Percentiles rank a stretch among this genome's conserved stretches.
phyloP scores from a whole-genome alignment of 2,797 vertebrate genomes.

The Acanthurus lineatus region DNA sequence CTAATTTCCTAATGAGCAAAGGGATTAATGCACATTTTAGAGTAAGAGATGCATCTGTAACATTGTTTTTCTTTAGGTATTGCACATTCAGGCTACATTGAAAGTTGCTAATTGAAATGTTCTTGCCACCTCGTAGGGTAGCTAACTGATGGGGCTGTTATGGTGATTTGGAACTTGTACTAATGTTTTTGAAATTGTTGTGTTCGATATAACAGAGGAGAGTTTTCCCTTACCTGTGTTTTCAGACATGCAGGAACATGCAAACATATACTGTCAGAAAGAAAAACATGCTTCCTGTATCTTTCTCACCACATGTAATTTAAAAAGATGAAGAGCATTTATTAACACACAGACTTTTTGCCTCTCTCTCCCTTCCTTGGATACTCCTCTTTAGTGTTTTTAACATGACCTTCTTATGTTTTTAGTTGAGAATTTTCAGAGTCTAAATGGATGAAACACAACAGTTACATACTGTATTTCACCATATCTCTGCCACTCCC shows the following conservation, averaged over 20 bases:
- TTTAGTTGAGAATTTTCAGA: conserved; percentile 24
- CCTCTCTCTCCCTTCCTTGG: conserved; percentile 15
- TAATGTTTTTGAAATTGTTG: too few species aligned
- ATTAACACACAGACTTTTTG: conserved; percentile 47
- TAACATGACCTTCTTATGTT: not conserved
- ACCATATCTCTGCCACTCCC: conserved; percentile 47
- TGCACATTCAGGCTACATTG: not conserved
- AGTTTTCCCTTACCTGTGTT: not conserved
- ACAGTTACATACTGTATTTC: conserved; percentile 43
- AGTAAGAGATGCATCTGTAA: not conserved
- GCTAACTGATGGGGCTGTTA: too few species aligned
- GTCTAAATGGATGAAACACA: conserved; percentile 22
- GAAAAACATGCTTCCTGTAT: not conserved
- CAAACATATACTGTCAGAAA: conserved; percentile 1
- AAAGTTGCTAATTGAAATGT: not conserved
- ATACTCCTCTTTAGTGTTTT: conserved; percentile 4
- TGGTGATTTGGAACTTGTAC: too few species aligned
- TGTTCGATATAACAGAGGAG: too few species aligned
- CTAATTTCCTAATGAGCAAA: too few species aligned
- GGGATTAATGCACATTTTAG: too few species aligned
- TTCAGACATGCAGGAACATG: not conserved
- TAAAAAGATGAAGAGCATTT: conserved; percentile 57
- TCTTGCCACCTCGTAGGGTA: too few species aligned
- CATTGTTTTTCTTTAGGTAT: not conserved
- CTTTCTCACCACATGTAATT: conserved; percentile 34